Percentiles rank a stretch among this genome's conserved stretches.
Evolutionary conservation across 2,888 invertebrate genomes (phyloP).

Genomic region (Eristalis intricaria): DNA sequence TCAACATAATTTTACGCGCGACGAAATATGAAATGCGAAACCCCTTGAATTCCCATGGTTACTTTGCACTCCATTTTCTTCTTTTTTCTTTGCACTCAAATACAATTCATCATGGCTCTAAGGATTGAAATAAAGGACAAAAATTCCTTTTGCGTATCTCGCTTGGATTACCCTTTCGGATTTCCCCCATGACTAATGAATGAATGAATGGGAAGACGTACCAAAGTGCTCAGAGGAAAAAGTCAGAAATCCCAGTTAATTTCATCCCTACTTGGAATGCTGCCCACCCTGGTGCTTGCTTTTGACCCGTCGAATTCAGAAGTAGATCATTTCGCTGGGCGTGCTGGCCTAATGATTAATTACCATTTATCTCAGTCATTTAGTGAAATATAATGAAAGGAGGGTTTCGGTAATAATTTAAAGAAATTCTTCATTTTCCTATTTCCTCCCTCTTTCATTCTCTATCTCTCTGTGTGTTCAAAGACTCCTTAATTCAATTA

Average conservation of each 20-base stretch:
- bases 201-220: conserved; percentile 55
- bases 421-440: conserved; percentile 23
- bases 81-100: conserved; percentile 26
- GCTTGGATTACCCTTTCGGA: conserved; percentile 48
- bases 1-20: not conserved
- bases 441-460: not conserved
- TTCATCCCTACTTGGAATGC: conserved; percentile 41
- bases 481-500: conserved; percentile 27
- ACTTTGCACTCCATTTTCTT: not conserved
- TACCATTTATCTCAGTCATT: conserved; percentile 64
- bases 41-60: not conserved
- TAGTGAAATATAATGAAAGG: conserved; percentile 62
- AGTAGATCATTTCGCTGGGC: conserved; percentile 45
- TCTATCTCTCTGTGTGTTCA: no score
- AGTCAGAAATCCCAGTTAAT: conserved; percentile 67
- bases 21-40: not conserved
- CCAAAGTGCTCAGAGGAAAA: conserved; percentile 48
- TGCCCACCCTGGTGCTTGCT: conserved; percentile 6
- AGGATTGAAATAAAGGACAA: conserved; percentile 51
- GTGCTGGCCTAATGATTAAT: conserved; percentile 60
- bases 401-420: conserved; percentile 46
- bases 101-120: conserved; percentile 36
- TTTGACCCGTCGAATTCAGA: conserved; percentile 55
- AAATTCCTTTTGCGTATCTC: conserved; percentile 55
- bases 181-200: conserved; percentile 66